phyloP scores from a whole-genome alignment of 2,888 invertebrate species.

The Netelia melanura region DNA sequence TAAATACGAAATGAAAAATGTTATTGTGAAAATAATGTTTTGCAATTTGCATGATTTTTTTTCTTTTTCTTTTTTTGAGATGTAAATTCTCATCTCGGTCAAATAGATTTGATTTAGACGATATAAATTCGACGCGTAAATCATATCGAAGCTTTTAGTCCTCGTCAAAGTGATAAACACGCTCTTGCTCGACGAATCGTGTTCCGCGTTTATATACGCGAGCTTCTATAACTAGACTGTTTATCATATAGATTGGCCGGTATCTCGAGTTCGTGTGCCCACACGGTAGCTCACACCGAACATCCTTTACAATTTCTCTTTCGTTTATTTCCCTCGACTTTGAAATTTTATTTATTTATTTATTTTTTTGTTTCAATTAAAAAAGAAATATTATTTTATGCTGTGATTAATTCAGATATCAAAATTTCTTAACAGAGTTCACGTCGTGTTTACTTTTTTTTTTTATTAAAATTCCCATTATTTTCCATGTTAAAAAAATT shows the following conservation, averaged over 20 bases:
- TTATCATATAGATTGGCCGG: slow-evolving; percentile 83
- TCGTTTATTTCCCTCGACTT: slow-evolving; percentile 17
- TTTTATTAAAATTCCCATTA: slow-evolving; percentile 2
- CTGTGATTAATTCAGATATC: no score
- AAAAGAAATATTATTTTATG: no score
- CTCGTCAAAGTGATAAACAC: slow-evolving; percentile 70
- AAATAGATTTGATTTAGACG: neutral
- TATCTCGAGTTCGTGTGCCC: slow-evolving; percentile 46
- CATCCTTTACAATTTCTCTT: slow-evolving; percentile 27
- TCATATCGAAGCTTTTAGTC: slow-evolving; percentile 34
- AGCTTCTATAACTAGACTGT: slow-evolving; percentile 77
- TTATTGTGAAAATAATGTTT: neutral
- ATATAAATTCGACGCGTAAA: neutral
- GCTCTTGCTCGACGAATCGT: slow-evolving; percentile 64
- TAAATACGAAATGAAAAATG: neutral
- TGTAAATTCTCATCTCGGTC: neutral
- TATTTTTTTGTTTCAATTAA: neutral
- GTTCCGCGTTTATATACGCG: slow-evolving; percentile 51
- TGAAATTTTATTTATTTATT: neutral
- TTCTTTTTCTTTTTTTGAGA: no score
- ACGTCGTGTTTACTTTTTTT: neutral
- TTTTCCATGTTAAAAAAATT: neutral
- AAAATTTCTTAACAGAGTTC: no score
- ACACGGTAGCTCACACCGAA: slow-evolving; percentile 61
- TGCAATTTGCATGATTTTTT: neutral